Percentiles rank a stretch among this genome's conserved stretches.
Conservation (phyloP, 2,797 vertebrate species). For the Fratercula arctica region DNA sequence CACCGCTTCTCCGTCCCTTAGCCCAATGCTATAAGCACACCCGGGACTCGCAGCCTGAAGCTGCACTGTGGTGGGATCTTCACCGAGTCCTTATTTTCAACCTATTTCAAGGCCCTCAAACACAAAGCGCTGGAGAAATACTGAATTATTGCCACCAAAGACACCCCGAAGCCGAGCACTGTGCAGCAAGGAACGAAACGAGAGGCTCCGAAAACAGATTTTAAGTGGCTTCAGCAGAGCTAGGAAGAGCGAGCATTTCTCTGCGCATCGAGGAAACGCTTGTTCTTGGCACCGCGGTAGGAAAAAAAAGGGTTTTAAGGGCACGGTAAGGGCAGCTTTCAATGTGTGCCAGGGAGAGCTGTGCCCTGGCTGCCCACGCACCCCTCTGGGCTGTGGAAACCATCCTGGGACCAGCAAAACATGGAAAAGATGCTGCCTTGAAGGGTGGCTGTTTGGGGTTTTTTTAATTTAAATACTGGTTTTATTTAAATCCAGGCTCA, state of each 20-base stretch:
- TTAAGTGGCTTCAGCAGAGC: not conserved
- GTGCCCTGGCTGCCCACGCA: not conserved
- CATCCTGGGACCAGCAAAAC: not conserved
- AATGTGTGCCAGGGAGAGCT: not conserved
- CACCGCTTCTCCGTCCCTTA: not conserved
- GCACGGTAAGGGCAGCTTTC: not conserved
- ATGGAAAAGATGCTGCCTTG: not conserved
- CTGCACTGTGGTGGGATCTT: not conserved
- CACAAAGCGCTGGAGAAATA: not conserved
- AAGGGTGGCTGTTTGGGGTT: not conserved
- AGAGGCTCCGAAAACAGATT: not conserved
- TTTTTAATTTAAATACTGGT: not conserved
- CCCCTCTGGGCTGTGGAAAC: not conserved
- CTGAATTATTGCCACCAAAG: not conserved
- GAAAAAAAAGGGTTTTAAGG: not conserved
- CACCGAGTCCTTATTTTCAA: not conserved
- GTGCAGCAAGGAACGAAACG: rapidly evolving
- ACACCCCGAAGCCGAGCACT: not conserved
- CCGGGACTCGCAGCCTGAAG: not conserved
- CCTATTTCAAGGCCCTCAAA: not conserved
- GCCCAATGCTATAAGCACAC: not conserved
- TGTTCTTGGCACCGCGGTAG: not conserved
- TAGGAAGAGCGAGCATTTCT: not conserved
- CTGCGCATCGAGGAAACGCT: rapidly evolving
- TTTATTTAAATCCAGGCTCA: not conserved